Conservation (phyloP, 2,113 vertebrate genomes). For the mouse (Mus musculus) region GRCm39 chr9:9571501-9572000, state of each 20-base stretch:
- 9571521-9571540: neutral
- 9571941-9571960: too few species aligned
- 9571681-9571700: neutral
- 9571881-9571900: too few species aligned
- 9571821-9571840: too few species aligned
- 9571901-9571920: too few species aligned
- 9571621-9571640: neutral
- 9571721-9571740: neutral
- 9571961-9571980: too few species aligned
- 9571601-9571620: neutral
- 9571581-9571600: neutral
- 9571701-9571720: neutral
- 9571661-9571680: neutral
- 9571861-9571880: too few species aligned
- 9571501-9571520: neutral
- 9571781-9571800: too few species aligned
- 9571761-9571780: neutral
- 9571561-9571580: neutral
- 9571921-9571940: too few species aligned
- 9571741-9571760: neutral
- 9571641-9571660: neutral
- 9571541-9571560: neutral
- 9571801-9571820: too few species aligned
- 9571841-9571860: too few species aligned
- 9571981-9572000: too few species aligned